Evolutionary conservation across 2,888 invertebrate species (phyloP).

Genomic region (Globia sparganii): DNA sequence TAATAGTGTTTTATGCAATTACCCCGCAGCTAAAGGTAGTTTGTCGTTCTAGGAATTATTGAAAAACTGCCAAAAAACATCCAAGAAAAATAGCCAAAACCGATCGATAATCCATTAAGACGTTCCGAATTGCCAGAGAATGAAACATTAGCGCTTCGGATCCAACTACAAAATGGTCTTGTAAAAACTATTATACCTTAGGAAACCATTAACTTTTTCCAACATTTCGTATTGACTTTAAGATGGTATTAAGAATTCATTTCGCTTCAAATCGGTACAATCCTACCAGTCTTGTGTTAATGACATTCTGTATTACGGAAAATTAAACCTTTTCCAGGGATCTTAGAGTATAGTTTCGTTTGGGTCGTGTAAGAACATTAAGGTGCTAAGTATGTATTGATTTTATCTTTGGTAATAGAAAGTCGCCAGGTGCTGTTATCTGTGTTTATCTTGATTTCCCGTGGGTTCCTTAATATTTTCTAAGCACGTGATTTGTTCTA

Average conservation of each 20-base stretch:
- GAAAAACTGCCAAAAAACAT: background rate
- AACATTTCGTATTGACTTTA: conserved; percentile 44
- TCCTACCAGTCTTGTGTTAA: conserved; percentile 36
- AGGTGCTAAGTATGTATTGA: conserved; percentile 62
- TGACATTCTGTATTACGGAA: conserved; percentile 37
- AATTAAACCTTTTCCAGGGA: background rate
- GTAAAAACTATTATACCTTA: conserved; percentile 35
- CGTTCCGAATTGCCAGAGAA: conserved; percentile 7
- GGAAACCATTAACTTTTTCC: conserved; percentile 55
- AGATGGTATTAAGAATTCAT: conserved; percentile 58
- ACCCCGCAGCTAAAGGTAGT: background rate
- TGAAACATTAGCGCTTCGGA: conserved; percentile 18
- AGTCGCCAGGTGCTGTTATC: conserved; percentile 36
- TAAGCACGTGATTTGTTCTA: conserved; percentile 23
- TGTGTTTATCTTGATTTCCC: conserved; percentile 60
- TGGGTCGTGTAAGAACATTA: conserved; percentile 28
- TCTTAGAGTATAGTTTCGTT: conserved; percentile 21
- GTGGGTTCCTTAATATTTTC: conserved; percentile 38
- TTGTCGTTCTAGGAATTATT: background rate
- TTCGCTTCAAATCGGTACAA: conserved; percentile 56
- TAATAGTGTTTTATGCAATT: background rate
- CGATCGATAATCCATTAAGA: conserved; percentile 21
- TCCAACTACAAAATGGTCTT: conserved; percentile 28
- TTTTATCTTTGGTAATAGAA: conserved; percentile 59
- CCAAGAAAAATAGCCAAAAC: background rate